These are phyloP conservation scores for Alectura lathami DNA, from an alignment of 2,113 vertebrate species.

Conservation along the genomic window DNA sequence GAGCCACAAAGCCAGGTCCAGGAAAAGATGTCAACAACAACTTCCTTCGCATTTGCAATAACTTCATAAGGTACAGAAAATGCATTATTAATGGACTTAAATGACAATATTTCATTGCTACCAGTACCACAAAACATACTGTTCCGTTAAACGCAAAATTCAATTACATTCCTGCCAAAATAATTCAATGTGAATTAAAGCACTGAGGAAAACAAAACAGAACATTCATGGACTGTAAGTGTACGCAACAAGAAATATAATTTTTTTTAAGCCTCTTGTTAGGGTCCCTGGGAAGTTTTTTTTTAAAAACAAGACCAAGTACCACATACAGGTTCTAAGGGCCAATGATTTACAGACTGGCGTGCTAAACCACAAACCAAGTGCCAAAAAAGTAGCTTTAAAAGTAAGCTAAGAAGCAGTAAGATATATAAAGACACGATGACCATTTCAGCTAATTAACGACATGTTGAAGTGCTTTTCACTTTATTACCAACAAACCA, in stretches of 20 bases:
- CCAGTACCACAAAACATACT: background rate
- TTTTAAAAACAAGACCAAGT: background rate
- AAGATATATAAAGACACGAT: background rate
- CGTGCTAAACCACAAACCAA: background rate
- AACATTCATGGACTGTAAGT: background rate
- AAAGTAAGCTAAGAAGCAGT: background rate
- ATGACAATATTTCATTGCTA: background rate
- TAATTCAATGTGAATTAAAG: background rate
- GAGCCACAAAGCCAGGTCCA: background rate
- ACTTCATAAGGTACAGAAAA: background rate
- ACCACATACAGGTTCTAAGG: background rate
- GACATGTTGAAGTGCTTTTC: background rate
- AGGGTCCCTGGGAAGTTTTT: background rate
- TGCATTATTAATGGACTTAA: background rate
- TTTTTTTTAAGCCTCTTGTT: background rate
- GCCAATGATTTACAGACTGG: background rate
- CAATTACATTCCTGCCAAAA: background rate
- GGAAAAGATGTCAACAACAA: background rate
- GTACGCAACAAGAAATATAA: background rate
- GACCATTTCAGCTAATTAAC: background rate
- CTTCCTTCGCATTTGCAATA: background rate
- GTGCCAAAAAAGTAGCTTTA: background rate
- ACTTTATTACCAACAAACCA: background rate
- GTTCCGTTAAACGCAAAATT: background rate
- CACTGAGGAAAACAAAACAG: background rate